Base-by-base conservation (phyloP, 2,888 invertebrate species). In the Eumacrocentrus americanus region DNA sequence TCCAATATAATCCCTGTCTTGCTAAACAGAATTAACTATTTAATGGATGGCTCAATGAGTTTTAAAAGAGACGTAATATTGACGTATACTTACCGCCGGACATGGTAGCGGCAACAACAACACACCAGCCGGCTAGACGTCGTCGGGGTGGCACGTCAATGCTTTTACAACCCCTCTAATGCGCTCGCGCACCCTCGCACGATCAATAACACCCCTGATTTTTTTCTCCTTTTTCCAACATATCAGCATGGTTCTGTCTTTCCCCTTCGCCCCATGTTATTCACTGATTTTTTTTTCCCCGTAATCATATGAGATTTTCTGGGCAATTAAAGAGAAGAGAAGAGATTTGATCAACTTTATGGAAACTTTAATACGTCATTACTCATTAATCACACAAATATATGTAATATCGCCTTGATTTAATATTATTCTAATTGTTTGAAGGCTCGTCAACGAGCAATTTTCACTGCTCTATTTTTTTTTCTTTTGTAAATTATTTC, bases 1-100 rank as follows among this genome's bases (percentile, higher is more conserved):
- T 61, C 96, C 97, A 73, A 97, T 94, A 82, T 94, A 94, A 70
- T 79, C 79, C 78, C 74, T 73, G 72, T 73, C 73, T 74, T 71
- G 66, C 71, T 72, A 58, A 68, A 70, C 51, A 63, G 64, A 67
- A 54, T 60, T 59, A 52, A 7, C 29, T 59, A 57, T 5, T 18
- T 18, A 35, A 56, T 23, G 12, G 11, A 44, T 4, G n/a, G n/a
- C n/a, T n/a, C n/a, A 9, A 14, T 16, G 9, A 29, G 9, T 48
- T 34, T 3, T 16, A 12, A 25, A 29, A 3, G 11, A 34, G 14
- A 51, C 7, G 5, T 11, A 37, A 51, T 37, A 35, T 35, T 29
- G 48, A 35, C n/a, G 53, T 57, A 54, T 54, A 75, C 76, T 71
- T 72, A 77, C 76, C 76, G 72, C 74, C 70, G 61, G 76, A 77